Percentiles rank a stretch among this genome's conserved stretches.
phyloP scores from a whole-genome alignment of 2,888 invertebrate genomes.

The Idaea biselata region DNA sequence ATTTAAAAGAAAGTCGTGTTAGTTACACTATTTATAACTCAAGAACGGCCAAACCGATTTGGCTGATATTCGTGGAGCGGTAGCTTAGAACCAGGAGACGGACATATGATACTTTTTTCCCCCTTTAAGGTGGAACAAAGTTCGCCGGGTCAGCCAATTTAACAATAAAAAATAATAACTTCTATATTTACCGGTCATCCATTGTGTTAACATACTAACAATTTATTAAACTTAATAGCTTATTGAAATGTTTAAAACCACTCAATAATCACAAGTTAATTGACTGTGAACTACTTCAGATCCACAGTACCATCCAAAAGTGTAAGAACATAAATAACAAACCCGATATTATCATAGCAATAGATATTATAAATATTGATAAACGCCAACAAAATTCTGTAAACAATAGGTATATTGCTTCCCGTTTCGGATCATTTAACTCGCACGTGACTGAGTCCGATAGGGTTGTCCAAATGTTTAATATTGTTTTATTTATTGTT shows the following conservation, averaged over 20 bases:
- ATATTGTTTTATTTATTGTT: slow-evolving; percentile 55
- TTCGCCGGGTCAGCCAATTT: not conserved
- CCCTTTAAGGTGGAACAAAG: too few species aligned
- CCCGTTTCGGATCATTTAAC: slow-evolving; percentile 71
- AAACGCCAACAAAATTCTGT: slow-evolving; percentile 63
- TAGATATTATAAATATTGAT: slow-evolving; percentile 65
- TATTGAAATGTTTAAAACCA: slow-evolving; percentile 1
- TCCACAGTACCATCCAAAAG: not conserved
- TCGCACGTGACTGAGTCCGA: slow-evolving; percentile 64
- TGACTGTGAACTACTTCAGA: not conserved
- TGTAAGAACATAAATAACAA: slow-evolving; percentile 23
- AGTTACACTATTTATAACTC: too few species aligned
- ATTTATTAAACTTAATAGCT: not conserved
- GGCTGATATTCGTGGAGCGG: too few species aligned
- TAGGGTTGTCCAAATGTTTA: slow-evolving; percentile 65
- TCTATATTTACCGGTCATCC: not conserved
- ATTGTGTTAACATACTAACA: not conserved
- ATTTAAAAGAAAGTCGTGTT: too few species aligned
- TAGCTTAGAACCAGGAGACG: too few species aligned
- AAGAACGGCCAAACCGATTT: too few species aligned
- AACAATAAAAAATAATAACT: not conserved
- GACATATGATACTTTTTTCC: too few species aligned
- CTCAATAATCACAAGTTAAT: not conserved
- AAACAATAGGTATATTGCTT: slow-evolving; percentile 73
- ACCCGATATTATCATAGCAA: slow-evolving; percentile 44